Evolutionary conservation across 2,113 vertebrate genomes (phyloP), one percentile per base, ranked within the genome.

Genomic region (Phalacrocorax carbo): DNA sequence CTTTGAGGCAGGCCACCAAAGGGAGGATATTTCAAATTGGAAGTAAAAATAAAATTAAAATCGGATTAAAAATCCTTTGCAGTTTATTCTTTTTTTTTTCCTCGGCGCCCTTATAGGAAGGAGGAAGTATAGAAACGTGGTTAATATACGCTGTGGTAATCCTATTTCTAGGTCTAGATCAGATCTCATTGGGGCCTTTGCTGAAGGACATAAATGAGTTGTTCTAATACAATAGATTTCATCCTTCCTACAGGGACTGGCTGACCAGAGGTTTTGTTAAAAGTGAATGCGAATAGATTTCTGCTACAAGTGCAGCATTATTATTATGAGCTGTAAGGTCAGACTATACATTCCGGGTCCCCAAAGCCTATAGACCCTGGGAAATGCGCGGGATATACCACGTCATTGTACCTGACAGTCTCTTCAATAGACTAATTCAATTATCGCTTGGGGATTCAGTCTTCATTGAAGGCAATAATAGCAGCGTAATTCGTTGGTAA

Each of bases 131-230:
- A 89, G 83, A 85, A 96, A 96, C 44, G 79, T 83, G 97, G 96
- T 97, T 97, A 98, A 94, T 95, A 97, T 97, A 97, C 97, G 91
- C 85, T 96, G 98, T 97, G 98, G 95, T 98, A 98, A 98, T 98
- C 98, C 98, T 98, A 98, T 98, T 98, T 98, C 95, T 93, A 97
- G 95, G 98, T 98, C 97, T 97, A 98, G 98, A 98, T 98, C 98
- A 98, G 98, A 98, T 98, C 98, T 98, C 97, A 81, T 97, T 95
- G 97, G 97, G 98, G 98, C 98, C 97, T 98, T 97, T 97, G 97
- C 97, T 97, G 98, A 94, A 97, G 98, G 98, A 98, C 98, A 98
- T 98, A 98, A 98, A 98, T 98, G 98, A 98, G 98, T 98, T 98
- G 98, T 98, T 98, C 96, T 96, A 97, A 97, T 97, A 98, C 98